These are phyloP conservation scores for Danionella cerebrum DNA, from an alignment of 2,113 vertebrate genomes.

Conservation along the genomic window DNA sequence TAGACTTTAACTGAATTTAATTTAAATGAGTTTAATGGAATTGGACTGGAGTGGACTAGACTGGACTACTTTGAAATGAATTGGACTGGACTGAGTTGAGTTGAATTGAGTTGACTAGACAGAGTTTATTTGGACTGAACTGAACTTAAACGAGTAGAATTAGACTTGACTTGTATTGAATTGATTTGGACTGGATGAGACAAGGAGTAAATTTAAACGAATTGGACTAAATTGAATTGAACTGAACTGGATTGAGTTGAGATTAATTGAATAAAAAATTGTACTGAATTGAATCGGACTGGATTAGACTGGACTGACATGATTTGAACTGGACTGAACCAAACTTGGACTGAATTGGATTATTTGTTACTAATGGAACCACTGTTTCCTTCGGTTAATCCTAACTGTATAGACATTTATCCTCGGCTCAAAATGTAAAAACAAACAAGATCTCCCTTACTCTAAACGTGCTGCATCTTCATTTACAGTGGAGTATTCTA, in stretches of 20 bases:
- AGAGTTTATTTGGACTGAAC: not conserved
- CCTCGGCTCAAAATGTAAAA: no score
- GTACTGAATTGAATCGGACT: not conserved
- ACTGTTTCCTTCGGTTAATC: no score
- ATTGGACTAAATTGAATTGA: not conserved
- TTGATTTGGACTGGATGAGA: no score
- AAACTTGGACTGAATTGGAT: not conserved
- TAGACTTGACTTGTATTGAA: not conserved
- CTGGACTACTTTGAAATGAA: not conserved
- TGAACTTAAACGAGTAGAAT: not conserved
- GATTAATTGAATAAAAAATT: not conserved
- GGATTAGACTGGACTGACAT: not conserved
- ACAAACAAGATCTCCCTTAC: no score
- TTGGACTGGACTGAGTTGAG: not conserved
- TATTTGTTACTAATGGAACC: no score
- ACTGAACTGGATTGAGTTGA: not conserved
- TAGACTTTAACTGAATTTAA: not conserved
- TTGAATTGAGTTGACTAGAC: not conserved
- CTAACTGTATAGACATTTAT: no score
- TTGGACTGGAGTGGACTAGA: not conserved
- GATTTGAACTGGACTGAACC: not conserved
- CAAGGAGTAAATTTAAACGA: no score
- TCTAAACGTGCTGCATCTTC: not conserved
- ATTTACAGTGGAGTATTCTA: no score
- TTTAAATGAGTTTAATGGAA: not conserved